These are phyloP conservation scores for Microtus montanus DNA, from an alignment of 2,113 vertebrate species.

Conservation along the genomic window DNA sequence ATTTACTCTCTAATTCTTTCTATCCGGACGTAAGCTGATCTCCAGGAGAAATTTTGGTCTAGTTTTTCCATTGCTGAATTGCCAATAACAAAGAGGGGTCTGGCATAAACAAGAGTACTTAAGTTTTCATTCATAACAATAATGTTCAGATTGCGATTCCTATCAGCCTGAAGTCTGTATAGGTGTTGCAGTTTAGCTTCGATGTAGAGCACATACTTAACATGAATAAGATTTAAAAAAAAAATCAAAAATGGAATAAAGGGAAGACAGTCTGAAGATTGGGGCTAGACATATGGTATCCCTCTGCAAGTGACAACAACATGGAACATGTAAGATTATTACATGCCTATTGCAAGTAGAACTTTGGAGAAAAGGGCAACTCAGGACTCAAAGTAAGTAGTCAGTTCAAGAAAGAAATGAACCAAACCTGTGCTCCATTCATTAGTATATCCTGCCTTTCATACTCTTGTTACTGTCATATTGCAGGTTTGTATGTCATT, in stretches of 20 bases:
- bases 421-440: not conserved
- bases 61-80: not conserved
- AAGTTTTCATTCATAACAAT: not conserved
- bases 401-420: not conserved
- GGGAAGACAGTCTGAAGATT: not conserved
- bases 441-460: not conserved
- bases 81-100: not conserved
- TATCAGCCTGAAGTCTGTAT: not conserved
- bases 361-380: not conserved
- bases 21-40: not conserved
- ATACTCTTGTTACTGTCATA: not conserved
- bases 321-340: not conserved
- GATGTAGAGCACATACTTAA: not conserved
- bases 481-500: not conserved
- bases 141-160: not conserved
- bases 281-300: not conserved
- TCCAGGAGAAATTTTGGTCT: not conserved
- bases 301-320: not conserved
- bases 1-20: not conserved
- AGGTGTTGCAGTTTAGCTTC: not conserved
- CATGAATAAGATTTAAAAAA: not conserved
- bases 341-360: not conserved
- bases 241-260: not conserved
- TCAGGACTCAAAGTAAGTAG: not conserved
- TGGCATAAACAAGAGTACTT: not conserved